Base-by-base conservation (phyloP, 2,797 vertebrate genomes). In the Phylloscopus collybita region DNA sequence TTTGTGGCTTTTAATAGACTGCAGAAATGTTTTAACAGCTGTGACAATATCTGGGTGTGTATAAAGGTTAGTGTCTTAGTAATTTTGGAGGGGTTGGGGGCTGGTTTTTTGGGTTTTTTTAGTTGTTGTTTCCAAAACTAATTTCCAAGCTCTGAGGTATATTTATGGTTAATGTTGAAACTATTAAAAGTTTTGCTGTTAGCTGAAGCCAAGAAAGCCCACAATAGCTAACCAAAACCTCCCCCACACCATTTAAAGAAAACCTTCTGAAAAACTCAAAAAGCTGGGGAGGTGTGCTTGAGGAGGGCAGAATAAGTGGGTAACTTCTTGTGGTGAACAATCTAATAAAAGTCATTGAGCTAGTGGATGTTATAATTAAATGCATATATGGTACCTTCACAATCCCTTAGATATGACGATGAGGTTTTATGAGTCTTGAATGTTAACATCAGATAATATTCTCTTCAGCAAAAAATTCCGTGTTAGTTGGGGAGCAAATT, bases 101-200 rank as follows among this genome's bases (percentile, higher is more conserved):
- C 40, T 94, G 44, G 4, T 62, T 70, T 14, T 0, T 16, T 27
- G 18, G 15, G 22, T 1, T 4, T 85, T 69, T 84, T 86, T 80
- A 51, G 17, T 69, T 67, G 47, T 26, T 70, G 18, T 83, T 94
- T 94, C 76, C 76, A 93, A 91, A 95, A 86, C 50, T 79, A 72
- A 70, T 72, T 92, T 86, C 38, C 54, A 38, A 72, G 21, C 65
- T 92, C 53, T 81, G 47, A 90, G 20, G n/a, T 79, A 14, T 90
- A 60, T 88, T 83, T 95, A 69, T 80, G n/a, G 27, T 95, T 83
- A 80, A 71, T 81, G 59, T 57, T 83, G 51, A 84, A 94, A 70
- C 54, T 79, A 51, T 88, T 92, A 73, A 40, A 91, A 92, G 50
- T 69, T 95, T 72, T 90, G 50, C 69, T 57, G 36, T 66, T 84